Evolutionary conservation across 2,113 vertebrate species (phyloP), one percentile per base, ranked within the genome.

Genomic region (Holacanthus passer): DNA sequence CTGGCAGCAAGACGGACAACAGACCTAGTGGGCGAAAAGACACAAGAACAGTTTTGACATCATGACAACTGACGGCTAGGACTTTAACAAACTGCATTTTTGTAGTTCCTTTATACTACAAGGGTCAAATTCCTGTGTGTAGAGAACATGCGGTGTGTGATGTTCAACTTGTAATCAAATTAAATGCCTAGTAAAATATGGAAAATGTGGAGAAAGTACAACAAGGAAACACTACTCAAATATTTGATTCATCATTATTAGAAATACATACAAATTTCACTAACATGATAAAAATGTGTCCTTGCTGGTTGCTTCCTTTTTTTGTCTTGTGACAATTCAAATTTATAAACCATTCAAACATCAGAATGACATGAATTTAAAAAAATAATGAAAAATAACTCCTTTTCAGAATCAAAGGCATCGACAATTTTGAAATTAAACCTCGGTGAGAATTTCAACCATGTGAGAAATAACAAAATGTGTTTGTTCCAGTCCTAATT

Each of bases 1-100:
- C 98, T 97, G 90, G 98, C 98, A 91, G 98, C 97, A 89, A 96
- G 96, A 91, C 98, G 98, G 85, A 99, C 98, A 96, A 97, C 96
- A 94, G 97, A 99, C 98, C 98, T 99, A 96, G 93, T 95, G 96
- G 93, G 72, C n/a, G 73, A 93, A 93, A 89, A 95, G 89, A 94
- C 96, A 98, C 93, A 97, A 93, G 96, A 94, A 96, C 95, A 95
- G 94, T 87, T 62, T 90, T 91, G 56, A 78, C 31, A 82, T 82
- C 45, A 73, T 53, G 48, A 43, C 70, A 84, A 67, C 22, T 55
- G 73, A 79, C 39, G 81, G 63, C 66, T 63, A n/a, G 14, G 37
- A 71, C 27, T 66, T 84, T 35, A 19, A 62, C 24, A 77, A 16
- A 13, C 14, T 24, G 19, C 14, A 24, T 35, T 1, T n/a, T 71